Evolutionary conservation across 2,113 vertebrate species (phyloP).

Genomic region (Columba livia): DNA sequence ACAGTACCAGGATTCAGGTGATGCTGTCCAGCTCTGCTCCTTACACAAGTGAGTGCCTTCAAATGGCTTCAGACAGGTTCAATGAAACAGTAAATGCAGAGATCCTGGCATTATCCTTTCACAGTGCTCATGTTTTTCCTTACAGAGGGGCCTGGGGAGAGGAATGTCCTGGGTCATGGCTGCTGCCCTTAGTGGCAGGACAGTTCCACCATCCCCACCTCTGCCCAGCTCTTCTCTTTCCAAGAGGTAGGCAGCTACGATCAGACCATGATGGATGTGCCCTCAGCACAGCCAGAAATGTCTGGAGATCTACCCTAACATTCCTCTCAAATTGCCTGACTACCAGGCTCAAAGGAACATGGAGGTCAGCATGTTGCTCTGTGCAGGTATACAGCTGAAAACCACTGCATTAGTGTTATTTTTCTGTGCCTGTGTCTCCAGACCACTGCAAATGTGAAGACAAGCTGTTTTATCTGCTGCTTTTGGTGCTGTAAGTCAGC

Average conservation of each 20-base stretch:
- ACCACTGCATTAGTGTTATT: fast-evolving
- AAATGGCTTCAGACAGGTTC: not conserved
- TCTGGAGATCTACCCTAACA: not conserved
- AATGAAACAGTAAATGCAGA: not conserved
- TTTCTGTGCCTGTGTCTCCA: not conserved
- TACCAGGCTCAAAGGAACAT: too few species aligned
- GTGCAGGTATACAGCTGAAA: not conserved
- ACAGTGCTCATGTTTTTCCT: not conserved
- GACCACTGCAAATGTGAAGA: not conserved
- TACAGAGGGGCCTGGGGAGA: not conserved
- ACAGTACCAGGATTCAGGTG: not conserved
- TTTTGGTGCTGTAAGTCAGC: not conserved
- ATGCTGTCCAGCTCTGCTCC: not conserved
- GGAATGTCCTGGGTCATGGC: not conserved
- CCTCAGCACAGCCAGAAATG: not conserved
- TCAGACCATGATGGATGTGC: not conserved
- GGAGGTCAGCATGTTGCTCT: not conserved
- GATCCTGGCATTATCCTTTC: not conserved
- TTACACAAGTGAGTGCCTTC: not conserved
- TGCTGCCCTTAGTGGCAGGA: not conserved
- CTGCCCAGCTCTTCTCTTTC: not conserved
- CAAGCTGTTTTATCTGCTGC: not conserved
- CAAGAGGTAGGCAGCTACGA: not conserved
- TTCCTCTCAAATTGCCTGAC: not conserved
- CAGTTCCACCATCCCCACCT: fast-evolving